Evolutionary conservation across 2,113 vertebrate species (phyloP), one percentile per base, ranked within the genome.

Genomic region (Phylloscopus trochilus): DNA sequence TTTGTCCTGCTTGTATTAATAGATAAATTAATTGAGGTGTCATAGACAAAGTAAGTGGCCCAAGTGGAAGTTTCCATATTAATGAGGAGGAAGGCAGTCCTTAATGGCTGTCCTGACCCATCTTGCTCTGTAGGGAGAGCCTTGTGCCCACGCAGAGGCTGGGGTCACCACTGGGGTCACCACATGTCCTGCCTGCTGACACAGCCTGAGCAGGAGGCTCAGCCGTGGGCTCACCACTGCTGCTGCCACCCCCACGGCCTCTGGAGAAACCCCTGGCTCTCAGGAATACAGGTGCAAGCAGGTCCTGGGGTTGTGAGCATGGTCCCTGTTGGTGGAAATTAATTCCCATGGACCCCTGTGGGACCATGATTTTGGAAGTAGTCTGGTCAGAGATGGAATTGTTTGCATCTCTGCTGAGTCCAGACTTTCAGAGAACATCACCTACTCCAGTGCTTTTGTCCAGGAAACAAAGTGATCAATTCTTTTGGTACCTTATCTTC

Each of bases 151-250:
- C 9, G 3, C 4, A 4, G 16, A n/a, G 47, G 14, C 22, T 88
- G 79, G 21, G 60, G 19, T 10, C 27, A 11, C 15, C 17, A 2
- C 26, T 3, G 20, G 60, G 39, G 39, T 41, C 11, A 41, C 39
- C 39, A 41, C 39, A 41, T 41, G 39, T 41, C 39, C 39, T 20
- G 11, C 11, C 47, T 37, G 10, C 15, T 59, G 62, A 27, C 63
- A 43, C 6, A 83, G 44, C 12, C 13, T 58, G 64, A 19, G 15
- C 3, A 2, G 1, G 19, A n/a, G 15, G n/a, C 33, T 73, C 46
- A 60, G 62, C 13, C 1, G 0, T 1, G 14, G 5, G 28, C 27
- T 37, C 52, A 15, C 33, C 0, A 0, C 30, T 26, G 0, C 41
- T 37, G 9, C n/a, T 72, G 21, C 35, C 1, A 0, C 37, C 55